Conservation (phyloP, 2,797 vertebrate genomes). For the Heterohyrax brucei region DNA sequence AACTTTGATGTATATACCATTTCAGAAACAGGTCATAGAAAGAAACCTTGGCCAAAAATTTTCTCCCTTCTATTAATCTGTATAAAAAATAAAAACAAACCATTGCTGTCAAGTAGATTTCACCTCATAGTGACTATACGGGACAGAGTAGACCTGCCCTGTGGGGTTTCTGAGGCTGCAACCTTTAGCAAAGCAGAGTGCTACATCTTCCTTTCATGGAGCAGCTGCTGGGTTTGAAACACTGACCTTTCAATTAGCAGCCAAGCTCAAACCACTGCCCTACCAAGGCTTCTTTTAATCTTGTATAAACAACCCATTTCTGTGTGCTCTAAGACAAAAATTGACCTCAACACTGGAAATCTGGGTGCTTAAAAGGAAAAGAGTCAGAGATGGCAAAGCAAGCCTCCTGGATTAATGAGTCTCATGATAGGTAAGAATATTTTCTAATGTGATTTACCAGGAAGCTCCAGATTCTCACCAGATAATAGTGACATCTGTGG, state of each 20-base stretch:
- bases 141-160: too few relatives aligned
- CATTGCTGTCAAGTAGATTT: too few relatives aligned
- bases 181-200: too few relatives aligned
- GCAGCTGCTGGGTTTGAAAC: too few relatives aligned
- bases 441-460: not conserved
- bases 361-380: not conserved
- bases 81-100: not conserved
- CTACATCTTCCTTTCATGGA: too few relatives aligned
- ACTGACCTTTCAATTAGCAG: too few relatives aligned
- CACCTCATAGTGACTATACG: too few relatives aligned
- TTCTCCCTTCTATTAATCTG: not conserved
- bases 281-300: not conserved
- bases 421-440: not conserved
- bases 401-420: not conserved
- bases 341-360: not conserved
- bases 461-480: not conserved
- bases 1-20: not conserved
- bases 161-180: too few relatives aligned
- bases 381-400: not conserved
- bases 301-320: not conserved
- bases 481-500: not conserved
- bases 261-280: too few relatives aligned
- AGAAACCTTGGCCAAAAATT: not conserved
- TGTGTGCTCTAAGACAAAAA: not conserved
- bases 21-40: not conserved